Base-by-base conservation (phyloP, 2,113 vertebrate species). In the Serilophus lunatus region DNA sequence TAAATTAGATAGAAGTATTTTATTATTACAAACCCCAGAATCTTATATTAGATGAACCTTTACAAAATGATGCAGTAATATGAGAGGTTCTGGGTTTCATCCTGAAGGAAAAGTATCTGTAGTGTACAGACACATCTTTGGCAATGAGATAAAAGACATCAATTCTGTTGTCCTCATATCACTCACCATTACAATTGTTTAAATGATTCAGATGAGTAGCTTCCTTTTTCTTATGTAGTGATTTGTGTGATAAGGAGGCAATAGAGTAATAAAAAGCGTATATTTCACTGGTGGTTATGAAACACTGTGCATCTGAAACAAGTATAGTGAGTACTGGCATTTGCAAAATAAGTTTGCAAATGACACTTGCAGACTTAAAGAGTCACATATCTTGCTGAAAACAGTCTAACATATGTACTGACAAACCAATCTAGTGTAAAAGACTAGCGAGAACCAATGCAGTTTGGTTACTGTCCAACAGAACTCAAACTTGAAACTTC, bases 271-370 rank as follows among this genome's bases (percentile, higher is more conserved):
- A 87, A 82, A 86, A 87, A 64, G 70, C 74, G 31, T 82, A 14
- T 59, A 66, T 95, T 95, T 93, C 84, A 69, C 33, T 56, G 19
- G 25, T 66, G 63, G 54, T 91, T 95, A 91, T 70, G 70, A 95
- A 92, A 82, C 42, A 25, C 18, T 11, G 7, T 36, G 12, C 50
- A 56, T 40, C 53, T 91, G 57, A 95, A 94, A 82, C 90, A 86
- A 63, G 53, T n/a, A 31, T 33, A 71, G 50, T 35, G 74, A 93
- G 35, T 72, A 95, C 92, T 69, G 42, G 53, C 10, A 66, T 45
- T 45, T 69, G 14, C 56, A 83, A 83, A 82, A 24, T 16, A 49
- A 69, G 18, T 56, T 63, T 70, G 25, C 35, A 84, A 91, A 66
- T 53, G 33, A 57, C 66, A 69, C 54, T 70, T 77, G 5, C 42